Evolutionary conservation across 2,797 vertebrate genomes (phyloP).

Genomic region (Artibeus jamaicensis): DNA sequence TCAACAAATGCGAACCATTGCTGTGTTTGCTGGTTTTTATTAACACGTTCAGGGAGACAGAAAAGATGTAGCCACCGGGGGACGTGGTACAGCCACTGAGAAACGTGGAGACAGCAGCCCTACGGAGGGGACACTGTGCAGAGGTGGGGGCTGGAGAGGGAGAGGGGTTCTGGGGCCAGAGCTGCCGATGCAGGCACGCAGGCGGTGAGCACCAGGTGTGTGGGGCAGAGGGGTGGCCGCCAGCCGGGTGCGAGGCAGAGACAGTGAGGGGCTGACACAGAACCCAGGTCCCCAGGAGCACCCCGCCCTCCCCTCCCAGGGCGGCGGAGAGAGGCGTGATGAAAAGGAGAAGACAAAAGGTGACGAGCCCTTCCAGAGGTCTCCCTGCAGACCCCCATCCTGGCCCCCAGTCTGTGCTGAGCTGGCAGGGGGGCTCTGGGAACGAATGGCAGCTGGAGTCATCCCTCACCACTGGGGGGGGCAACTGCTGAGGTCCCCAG

Average conservation of each 20-base stretch:
- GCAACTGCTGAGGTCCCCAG: not conserved
- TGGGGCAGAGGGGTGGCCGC: not conserved
- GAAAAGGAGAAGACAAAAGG: not conserved
- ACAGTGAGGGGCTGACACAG: not conserved
- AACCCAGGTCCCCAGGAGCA: not conserved
- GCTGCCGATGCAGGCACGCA: fast-evolving
- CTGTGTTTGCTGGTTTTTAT: not conserved
- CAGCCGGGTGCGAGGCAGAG: not conserved
- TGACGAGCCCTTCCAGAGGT: not conserved
- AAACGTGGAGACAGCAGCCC: not conserved
- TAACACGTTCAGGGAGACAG: not conserved
- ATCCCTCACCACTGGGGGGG: not conserved
- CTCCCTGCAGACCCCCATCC: not conserved
- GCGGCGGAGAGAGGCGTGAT: too few relatives aligned
- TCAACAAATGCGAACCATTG: fast-evolving
- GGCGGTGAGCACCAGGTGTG: fast-evolving
- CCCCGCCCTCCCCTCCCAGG: too few relatives aligned
- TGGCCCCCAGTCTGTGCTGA: not conserved
- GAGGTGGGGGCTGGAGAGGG: not conserved
- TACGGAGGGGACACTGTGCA: too few relatives aligned
- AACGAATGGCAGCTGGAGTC: not conserved
- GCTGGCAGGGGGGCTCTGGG: not conserved
- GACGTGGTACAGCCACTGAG: not conserved
- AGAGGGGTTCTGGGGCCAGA: not conserved
- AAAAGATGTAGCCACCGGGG: not conserved